These are phyloP conservation scores for Zele albiditarsus DNA, from an alignment of 2,888 invertebrate species.

Conservation along the genomic window DNA sequence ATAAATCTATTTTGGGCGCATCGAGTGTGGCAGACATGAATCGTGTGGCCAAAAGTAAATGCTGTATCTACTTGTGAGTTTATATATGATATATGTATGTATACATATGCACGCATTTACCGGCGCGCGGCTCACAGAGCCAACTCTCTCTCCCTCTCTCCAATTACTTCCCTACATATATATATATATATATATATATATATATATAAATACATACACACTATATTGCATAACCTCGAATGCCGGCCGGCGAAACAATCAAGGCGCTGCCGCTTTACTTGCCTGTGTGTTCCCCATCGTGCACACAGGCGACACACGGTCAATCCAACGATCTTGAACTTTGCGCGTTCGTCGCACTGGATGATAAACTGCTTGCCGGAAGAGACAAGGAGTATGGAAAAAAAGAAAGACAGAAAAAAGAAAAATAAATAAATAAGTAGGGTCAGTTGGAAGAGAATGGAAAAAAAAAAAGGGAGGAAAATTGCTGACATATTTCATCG, in stretches of 20 bases:
- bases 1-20: not conserved
- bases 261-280: not conserved
- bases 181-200: not conserved
- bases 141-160: not conserved
- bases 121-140: not conserved
- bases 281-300: slow-evolving; percentile 12
- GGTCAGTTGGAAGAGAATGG: no score
- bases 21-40: not conserved
- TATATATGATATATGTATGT: not conserved
- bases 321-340: slow-evolving; percentile 37
- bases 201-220: not conserved
- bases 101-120: not conserved
- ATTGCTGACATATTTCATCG: no score
- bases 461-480: no score
- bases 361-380: slow-evolving; percentile 13
- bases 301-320: slow-evolving; percentile 22
- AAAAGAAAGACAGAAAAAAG: not conserved
- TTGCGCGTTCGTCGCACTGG: slow-evolving; percentile 22
- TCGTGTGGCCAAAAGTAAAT: not conserved
- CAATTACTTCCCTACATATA: not conserved
- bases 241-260: slow-evolving; percentile 9
- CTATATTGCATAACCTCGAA: slow-evolving; percentile 27
- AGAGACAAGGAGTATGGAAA: slow-evolving; percentile 1
- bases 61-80: not conserved
- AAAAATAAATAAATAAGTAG: not conserved